Conservation (phyloP, 2,113 vertebrate species). For the Dolichallabes microphthalmus region DNA sequence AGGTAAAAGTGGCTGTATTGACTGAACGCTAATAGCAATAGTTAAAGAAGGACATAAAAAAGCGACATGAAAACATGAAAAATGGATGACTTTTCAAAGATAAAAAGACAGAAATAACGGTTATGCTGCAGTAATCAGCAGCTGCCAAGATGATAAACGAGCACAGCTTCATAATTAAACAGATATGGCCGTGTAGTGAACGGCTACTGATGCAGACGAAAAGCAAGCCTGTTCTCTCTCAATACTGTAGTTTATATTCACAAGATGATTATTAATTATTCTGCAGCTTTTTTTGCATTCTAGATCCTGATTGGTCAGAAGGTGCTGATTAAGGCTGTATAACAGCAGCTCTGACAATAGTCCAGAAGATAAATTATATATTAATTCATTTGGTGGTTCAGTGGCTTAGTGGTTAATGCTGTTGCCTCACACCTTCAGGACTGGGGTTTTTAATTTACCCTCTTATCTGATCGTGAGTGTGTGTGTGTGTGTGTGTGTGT, state of each 20-base stretch:
- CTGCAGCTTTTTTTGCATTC: background rate
- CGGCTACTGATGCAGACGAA: background rate
- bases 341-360: background rate
- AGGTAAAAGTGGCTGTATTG: background rate
- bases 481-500: too few species aligned
- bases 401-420: too few species aligned
- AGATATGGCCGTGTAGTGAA: background rate
- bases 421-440: too few species aligned
- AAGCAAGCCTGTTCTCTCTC: background rate
- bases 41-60: background rate
- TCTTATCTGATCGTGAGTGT: too few species aligned
- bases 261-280: background rate
- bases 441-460: too few species aligned
- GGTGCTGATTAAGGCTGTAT: background rate
- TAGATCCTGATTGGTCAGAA: background rate
- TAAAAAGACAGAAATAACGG: constrained; percentile 16
- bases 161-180: constrained; percentile 16
- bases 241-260: background rate
- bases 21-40: background rate
- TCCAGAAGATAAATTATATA: background rate
- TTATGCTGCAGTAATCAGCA: constrained; percentile 1
- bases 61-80: constrained; percentile 6
- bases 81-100: background rate
- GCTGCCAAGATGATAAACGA: constrained; percentile 23
- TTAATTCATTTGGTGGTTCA: background rate